Evolutionary conservation across 1,140 invertebrate species (phyloP).

Genomic region (Palaemon carinicauda): DNA sequence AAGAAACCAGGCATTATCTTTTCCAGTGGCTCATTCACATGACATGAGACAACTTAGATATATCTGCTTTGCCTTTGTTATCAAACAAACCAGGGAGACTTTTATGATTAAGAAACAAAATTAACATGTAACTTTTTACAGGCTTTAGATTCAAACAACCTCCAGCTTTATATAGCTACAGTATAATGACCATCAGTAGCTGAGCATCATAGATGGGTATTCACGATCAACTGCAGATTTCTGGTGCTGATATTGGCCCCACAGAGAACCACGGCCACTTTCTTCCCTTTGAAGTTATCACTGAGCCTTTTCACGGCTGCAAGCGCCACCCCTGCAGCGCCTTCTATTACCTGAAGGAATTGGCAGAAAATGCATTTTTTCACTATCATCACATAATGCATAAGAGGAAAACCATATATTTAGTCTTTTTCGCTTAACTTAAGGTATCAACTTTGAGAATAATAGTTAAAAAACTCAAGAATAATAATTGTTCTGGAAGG

Average conservation of each 20-base stretch:
- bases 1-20: too few species aligned
- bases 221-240: not conserved
- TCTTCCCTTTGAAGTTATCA: not conserved
- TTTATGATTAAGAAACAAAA: too few species aligned
- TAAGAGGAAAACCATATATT: too few species aligned
- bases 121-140: too few species aligned
- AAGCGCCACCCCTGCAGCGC: constrained; percentile 5
- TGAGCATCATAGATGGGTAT: not conserved
- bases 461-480: not conserved
- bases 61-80: too few species aligned
- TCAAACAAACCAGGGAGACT: too few species aligned
- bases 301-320: constrained; percentile 5
- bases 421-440: not conserved
- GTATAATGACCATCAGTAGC: not conserved
- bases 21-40: too few species aligned
- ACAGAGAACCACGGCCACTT: constrained; percentile 1
- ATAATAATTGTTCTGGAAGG: too few species aligned
- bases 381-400: too few species aligned
- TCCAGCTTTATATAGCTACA: too few species aligned
- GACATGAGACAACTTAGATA: too few species aligned
- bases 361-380: not conserved
- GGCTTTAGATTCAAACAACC: too few species aligned
- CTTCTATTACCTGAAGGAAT: not conserved
- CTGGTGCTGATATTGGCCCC: constrained; percentile 13
- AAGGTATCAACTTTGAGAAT: not conserved